A percentile compares a stretch with the other conserved stretches of the same genome.
These are phyloP conservation scores for Carpatolechia fugitivella DNA, from an alignment of 2,888 invertebrate species.

Conservation along the genomic window DNA sequence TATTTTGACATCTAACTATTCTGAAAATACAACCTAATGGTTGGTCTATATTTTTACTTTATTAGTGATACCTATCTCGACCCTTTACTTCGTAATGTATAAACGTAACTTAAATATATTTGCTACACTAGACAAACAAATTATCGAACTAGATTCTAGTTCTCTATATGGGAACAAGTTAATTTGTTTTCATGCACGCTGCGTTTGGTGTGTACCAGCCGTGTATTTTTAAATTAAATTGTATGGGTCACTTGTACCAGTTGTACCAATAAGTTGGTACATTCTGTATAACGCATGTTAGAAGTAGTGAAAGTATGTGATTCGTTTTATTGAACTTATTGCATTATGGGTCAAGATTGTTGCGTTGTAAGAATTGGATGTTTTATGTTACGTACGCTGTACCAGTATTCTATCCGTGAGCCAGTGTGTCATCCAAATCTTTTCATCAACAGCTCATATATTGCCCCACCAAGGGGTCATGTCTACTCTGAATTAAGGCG, in stretches of 20 bases:
- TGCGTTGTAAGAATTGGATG: too few relatives aligned
- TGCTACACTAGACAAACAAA: neutral
- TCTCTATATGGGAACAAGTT: constrained; percentile 41
- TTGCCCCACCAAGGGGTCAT: too few relatives aligned
- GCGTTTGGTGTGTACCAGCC: constrained; percentile 27
- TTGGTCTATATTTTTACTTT: too few relatives aligned
- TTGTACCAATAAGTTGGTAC: constrained; percentile 54
- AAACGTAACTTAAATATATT: neutral
- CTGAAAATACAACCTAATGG: too few relatives aligned
- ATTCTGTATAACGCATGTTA: constrained; percentile 33
- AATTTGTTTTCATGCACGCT: constrained; percentile 45
- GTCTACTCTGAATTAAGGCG: too few relatives aligned
- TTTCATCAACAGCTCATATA: too few relatives aligned
- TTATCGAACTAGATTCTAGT: neutral
- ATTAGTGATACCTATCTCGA: too few relatives aligned
- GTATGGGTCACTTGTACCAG: constrained; percentile 29
- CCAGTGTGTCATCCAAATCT: too few relatives aligned
- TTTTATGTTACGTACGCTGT: too few relatives aligned
- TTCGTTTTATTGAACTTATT: constrained; percentile 30
- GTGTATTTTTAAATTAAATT: constrained; percentile 50
- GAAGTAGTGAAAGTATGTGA: constrained; percentile 21
- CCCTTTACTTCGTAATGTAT: too few relatives aligned
- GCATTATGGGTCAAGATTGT: neutral
- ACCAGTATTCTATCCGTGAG: too few relatives aligned
- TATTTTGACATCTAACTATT: too few relatives aligned